Percentiles rank a stretch among this genome's conserved stretches.
phyloP scores from a whole-genome alignment of 2,888 invertebrate genomes.

The Unio pictorum region DNA sequence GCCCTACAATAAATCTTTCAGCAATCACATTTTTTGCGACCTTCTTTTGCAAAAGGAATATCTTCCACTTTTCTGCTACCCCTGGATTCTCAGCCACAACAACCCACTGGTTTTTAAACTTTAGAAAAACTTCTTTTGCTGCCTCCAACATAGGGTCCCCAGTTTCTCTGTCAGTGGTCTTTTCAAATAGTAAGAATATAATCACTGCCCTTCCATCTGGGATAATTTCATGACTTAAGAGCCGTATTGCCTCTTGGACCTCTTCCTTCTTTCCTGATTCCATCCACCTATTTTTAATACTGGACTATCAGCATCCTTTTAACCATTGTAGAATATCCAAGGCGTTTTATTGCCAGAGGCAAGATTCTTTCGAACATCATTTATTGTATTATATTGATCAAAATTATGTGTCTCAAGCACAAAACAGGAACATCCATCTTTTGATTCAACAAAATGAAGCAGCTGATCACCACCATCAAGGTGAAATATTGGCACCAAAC shows the following conservation, averaged over 20 bases:
- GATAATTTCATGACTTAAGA: slow-evolving; percentile 29
- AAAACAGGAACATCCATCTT: too few relatives aligned
- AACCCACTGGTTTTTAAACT: slow-evolving; percentile 48
- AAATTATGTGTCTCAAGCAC: too few relatives aligned
- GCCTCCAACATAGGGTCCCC: slow-evolving; percentile 43
- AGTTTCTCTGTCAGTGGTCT: slow-evolving; percentile 8
- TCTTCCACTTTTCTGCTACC: slow-evolving; percentile 29
- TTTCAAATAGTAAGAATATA: slow-evolving; percentile 46
- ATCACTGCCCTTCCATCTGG: slow-evolving; percentile 42
- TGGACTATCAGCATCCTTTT: slow-evolving; percentile 21
- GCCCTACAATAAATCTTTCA: slow-evolving; percentile 42
- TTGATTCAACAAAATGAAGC: too few relatives aligned
- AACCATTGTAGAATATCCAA: slow-evolving; percentile 57
- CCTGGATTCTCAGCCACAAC: slow-evolving; percentile 38
- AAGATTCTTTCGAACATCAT: too few relatives aligned
- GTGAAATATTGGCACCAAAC: too few relatives aligned
- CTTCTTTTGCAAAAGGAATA: slow-evolving; percentile 28
- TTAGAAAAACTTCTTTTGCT: slow-evolving; percentile 40
- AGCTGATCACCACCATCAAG: too few relatives aligned
- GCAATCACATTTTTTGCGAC: slow-evolving; percentile 22
- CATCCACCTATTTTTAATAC: slow-evolving; percentile 31
- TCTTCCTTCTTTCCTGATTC: slow-evolving; percentile 43
- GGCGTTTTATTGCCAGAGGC: background rate
- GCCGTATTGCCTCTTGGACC: slow-evolving; percentile 46
- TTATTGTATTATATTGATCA: too few relatives aligned